phyloP scores from a whole-genome alignment of 2,888 invertebrate genomes.

The Mayetiola destructor region DNA sequence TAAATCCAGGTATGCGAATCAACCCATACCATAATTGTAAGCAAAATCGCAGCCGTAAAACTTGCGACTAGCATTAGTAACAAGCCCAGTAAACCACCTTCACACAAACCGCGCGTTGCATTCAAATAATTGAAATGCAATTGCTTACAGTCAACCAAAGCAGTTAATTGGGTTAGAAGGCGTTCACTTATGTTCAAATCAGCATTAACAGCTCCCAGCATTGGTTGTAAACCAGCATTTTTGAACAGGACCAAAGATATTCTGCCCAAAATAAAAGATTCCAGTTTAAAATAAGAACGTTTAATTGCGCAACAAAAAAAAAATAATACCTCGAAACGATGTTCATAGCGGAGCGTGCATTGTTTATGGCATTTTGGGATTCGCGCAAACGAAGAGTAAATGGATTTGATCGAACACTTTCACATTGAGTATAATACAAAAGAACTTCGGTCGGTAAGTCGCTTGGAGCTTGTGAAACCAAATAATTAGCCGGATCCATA shows the following conservation, averaged over 20 bases:
- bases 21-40: constrained; percentile 84
- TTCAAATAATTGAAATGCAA: constrained; percentile 70
- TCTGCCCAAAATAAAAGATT: constrained; percentile 13
- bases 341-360: constrained; percentile 36
- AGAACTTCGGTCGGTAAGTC: constrained; percentile 46
- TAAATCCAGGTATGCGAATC: constrained; percentile 96
- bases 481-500: constrained; percentile 68
- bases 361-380: constrained; percentile 52
- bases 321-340: constrained; percentile 28
- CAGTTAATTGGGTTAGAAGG: constrained; percentile 48
- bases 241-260: constrained; percentile 35
- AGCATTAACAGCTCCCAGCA: constrained; percentile 58
- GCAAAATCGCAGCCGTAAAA: constrained; percentile 71
- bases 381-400: constrained; percentile 70
- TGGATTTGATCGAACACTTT: constrained; percentile 61
- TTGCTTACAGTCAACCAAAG: constrained; percentile 68
- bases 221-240: constrained; percentile 48
- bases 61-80: constrained; percentile 78
- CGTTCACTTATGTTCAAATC: constrained; percentile 66
- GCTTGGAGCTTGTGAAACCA: constrained; percentile 48
- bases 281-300: background rate
- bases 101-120: constrained; percentile 68
- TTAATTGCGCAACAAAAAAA: background rate
- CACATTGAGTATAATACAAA: constrained; percentile 71
- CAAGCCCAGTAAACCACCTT: constrained; percentile 65